These are phyloP conservation scores for Dunckerocampus dactyliophorus DNA, from an alignment of 2,113 vertebrate species.

Conservation along the genomic window DNA sequence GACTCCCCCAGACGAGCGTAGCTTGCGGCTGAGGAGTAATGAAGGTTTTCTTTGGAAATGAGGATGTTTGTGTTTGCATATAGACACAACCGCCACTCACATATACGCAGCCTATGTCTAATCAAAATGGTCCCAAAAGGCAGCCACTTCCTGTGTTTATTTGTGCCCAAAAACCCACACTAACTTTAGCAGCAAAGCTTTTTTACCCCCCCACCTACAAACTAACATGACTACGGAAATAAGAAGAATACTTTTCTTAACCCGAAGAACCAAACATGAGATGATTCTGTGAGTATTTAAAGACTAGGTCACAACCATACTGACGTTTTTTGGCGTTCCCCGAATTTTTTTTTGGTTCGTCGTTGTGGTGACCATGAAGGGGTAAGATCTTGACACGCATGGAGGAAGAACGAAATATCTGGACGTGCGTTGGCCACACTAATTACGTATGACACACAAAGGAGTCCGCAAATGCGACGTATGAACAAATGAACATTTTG, in stretches of 20 bases:
- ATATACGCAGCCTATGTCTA: conserved; percentile 35
- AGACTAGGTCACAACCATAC: no score
- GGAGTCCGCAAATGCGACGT: no score
- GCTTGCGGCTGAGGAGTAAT: conserved; percentile 19
- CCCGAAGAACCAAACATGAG: conserved; percentile 6
- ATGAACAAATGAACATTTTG: no score
- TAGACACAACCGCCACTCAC: conserved; percentile 43
- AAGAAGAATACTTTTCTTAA: not conserved
- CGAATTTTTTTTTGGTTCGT: no score
- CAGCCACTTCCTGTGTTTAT: conserved; percentile 71
- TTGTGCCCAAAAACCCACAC: conserved; percentile 52
- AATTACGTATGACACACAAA: no score
- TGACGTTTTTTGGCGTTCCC: no score
- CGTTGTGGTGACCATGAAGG: no score
- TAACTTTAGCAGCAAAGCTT: conserved; percentile 41
- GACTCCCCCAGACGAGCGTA: no score
- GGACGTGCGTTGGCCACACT: no score
- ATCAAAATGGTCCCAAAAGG: conserved; percentile 47
- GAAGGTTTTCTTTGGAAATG: conserved; percentile 34
- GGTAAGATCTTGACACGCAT: no score
- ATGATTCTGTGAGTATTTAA: no score
- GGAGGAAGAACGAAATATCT: no score
- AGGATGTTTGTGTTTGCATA: conserved; percentile 62
- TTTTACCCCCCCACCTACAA: not conserved
- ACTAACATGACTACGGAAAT: conserved; percentile 3